A percentile compares a stretch with the other conserved stretches of the same genome.
These are phyloP conservation scores for Antitype chi DNA, from an alignment of 2,888 invertebrate species.

Conservation along the genomic window DNA sequence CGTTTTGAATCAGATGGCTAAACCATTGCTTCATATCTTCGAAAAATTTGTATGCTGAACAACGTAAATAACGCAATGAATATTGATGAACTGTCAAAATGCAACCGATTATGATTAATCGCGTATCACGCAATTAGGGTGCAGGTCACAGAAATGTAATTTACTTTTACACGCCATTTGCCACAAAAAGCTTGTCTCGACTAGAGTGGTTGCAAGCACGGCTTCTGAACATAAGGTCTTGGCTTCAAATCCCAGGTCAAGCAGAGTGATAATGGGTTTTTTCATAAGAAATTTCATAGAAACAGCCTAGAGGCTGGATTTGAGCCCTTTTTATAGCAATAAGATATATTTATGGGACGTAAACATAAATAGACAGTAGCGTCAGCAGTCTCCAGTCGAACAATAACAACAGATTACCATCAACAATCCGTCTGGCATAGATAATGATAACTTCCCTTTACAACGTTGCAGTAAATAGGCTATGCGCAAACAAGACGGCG, in stretches of 20 bases:
- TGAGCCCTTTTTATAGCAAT: background rate
- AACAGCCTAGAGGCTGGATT: background rate
- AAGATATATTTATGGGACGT: background rate
- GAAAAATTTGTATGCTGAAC: no score
- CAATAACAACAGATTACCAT: background rate
- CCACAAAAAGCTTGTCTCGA: background rate
- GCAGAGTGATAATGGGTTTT: background rate
- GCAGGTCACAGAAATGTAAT: no score
- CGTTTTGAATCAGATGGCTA: no score
- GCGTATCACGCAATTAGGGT: no score
- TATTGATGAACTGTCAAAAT: no score
- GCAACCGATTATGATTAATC: no score
- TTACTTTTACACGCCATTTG: no score
- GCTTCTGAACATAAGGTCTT: background rate
- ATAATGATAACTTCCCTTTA: constrained; percentile 37
- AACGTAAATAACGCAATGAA: no score
- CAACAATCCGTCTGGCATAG: constrained; percentile 9
- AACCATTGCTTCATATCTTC: no score
- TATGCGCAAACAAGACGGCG: constrained; percentile 7
- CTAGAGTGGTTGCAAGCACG: background rate
- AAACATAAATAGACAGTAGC: background rate
- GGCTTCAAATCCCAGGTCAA: background rate
- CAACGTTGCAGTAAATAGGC: constrained; percentile 21
- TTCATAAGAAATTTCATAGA: background rate
- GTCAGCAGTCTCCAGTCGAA: background rate